Conservation (phyloP, 2,113 vertebrate genomes). For the Petromus typicus region DNA sequence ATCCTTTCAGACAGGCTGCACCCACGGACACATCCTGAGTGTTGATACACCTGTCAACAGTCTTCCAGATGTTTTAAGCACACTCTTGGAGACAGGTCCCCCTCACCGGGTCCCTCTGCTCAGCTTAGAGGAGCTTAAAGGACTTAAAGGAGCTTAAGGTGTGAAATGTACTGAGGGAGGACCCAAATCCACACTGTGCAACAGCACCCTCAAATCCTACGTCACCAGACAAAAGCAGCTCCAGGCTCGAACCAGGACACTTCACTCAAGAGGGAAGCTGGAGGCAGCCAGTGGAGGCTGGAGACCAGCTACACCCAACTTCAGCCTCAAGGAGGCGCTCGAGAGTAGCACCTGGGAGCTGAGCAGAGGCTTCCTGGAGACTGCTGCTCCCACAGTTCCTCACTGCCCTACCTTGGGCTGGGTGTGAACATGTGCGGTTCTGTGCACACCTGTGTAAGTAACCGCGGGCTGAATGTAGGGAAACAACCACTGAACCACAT, state of each 20-base stretch:
- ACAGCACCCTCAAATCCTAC: constrained; percentile 16
- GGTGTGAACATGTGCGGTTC: background rate
- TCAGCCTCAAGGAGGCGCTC: background rate
- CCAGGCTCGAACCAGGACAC: background rate
- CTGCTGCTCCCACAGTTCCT: background rate
- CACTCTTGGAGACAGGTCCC: background rate
- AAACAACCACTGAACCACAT: background rate
- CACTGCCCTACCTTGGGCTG: background rate
- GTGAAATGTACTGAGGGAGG: constrained; percentile 54
- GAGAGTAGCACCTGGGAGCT: fast-evolving
- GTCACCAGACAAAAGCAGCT: background rate
- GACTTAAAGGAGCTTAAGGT: constrained; percentile 63
- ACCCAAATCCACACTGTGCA: constrained; percentile 30
- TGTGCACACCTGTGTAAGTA: background rate
- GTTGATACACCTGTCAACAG: background rate
- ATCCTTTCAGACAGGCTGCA: background rate
- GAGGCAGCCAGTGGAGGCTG: background rate
- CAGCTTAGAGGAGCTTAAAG: constrained; percentile 66
- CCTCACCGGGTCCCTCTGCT: constrained; percentile 29
- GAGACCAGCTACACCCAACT: background rate
- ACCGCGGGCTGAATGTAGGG: background rate
- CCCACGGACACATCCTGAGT: background rate
- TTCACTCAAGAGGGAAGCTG: background rate
- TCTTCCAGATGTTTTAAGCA: constrained; percentile 42
- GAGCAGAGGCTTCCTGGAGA: background rate